Conservation (phyloP, 23 tunicate species). For the Halocynthia roretzi region DNA sequence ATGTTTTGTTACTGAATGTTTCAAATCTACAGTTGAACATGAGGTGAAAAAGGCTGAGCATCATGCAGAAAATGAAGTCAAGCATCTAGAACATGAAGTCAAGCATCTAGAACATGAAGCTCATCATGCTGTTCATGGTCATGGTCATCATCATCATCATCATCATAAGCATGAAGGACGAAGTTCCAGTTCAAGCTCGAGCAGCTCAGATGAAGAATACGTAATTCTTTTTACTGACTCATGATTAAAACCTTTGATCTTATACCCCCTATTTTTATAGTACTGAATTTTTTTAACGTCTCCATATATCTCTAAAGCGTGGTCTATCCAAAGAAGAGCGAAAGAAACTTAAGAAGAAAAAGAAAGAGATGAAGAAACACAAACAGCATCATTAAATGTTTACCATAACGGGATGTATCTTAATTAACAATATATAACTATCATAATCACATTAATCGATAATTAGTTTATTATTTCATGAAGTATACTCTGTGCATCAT, state of each 20-base stretch:
- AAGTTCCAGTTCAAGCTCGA: constrained; percentile 27
- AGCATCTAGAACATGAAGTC: constrained; percentile 29
- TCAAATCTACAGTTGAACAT: constrained; percentile 14
- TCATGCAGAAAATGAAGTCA: constrained; percentile 8
- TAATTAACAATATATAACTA: not conserved
- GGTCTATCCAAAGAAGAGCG: constrained; percentile 1
- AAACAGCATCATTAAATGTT: not conserved
- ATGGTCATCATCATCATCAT: constrained; percentile 2
- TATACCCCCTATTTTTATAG: not conserved
- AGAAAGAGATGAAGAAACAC: constrained; percentile 11
- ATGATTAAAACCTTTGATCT: not conserved
- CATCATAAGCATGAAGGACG: not conserved
- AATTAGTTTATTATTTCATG: not conserved
- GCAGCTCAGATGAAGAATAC: constrained; percentile 18
- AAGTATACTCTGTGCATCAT: not conserved
- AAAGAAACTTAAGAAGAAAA: constrained; percentile 2
- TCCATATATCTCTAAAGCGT: not conserved
- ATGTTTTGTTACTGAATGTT: no score
- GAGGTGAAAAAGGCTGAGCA: constrained; percentile 17
- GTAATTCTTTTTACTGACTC: not conserved
- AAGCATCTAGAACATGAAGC: constrained; percentile 17
- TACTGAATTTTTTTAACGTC: not conserved
- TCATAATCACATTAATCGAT: not conserved
- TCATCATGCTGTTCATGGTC: not conserved
- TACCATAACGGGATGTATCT: not conserved